Evolutionary conservation across 2,797 vertebrate genomes (phyloP).

Genomic region (Dendrocincla tyrannina): DNA sequence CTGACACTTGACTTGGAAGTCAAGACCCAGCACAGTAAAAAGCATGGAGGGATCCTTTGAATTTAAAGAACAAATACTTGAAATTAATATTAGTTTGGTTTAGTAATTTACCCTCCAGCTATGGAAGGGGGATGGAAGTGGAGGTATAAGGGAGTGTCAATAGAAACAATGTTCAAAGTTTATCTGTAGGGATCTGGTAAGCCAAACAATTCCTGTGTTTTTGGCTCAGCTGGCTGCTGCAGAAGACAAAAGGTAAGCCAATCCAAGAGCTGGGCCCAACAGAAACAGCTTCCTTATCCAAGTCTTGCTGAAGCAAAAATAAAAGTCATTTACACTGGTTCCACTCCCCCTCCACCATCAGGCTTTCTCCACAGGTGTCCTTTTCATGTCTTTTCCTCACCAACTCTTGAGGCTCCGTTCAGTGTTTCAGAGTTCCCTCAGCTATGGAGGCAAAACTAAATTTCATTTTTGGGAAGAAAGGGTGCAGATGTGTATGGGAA

Average conservation of each 20-base stretch:
- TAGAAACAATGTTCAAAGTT: neutral
- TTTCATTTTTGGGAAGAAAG: neutral
- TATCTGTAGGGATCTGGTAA: neutral
- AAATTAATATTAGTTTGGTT: neutral
- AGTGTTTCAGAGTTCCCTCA: neutral
- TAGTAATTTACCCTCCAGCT: neutral
- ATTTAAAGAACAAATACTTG: neutral
- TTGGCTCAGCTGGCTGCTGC: neutral
- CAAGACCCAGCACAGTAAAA: neutral
- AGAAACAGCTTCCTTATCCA: neutral
- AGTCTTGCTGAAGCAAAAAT: neutral
- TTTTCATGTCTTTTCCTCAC: neutral
- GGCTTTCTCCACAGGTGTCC: neutral
- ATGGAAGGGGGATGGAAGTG: neutral
- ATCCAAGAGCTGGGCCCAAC: neutral
- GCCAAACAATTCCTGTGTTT: neutral
- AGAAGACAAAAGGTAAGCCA: neutral
- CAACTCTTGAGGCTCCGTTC: neutral
- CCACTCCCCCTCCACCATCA: neutral
- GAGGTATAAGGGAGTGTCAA: neutral
- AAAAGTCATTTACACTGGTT: neutral
- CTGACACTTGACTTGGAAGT: neutral
- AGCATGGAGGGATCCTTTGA: neutral
- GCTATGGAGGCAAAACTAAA: neutral
- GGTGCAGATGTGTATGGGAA: neutral